These are phyloP conservation scores for Chaenodraco wilsoni DNA, from an alignment of 2,797 vertebrate genomes.

Conservation along the genomic window DNA sequence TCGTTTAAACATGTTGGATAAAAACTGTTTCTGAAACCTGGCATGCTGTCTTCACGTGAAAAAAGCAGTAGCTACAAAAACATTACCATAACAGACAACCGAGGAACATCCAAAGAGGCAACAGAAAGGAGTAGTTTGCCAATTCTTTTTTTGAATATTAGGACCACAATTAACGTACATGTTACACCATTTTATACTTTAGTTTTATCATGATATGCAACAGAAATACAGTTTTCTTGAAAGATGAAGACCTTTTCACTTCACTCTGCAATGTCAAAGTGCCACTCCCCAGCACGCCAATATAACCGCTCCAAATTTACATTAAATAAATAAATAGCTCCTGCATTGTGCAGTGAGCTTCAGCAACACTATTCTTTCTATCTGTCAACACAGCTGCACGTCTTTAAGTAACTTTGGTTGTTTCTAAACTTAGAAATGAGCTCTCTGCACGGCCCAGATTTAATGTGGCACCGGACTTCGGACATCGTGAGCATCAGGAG, in stretches of 20 bases:
- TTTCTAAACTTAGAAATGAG: conserved; percentile 37
- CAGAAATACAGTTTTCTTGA: conserved; percentile 35
- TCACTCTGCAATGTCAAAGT: conserved; percentile 33
- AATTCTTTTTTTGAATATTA: conserved; percentile 2
- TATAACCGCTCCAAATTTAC: conserved; percentile 55
- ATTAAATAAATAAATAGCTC: conserved; percentile 75
- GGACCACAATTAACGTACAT: conserved; percentile 19
- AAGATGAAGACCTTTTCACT: conserved; percentile 13
- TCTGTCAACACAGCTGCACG: conserved; percentile 42
- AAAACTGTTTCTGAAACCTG: conserved; percentile 54
- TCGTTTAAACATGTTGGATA: conserved; percentile 47
- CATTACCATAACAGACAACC: conserved; percentile 26
- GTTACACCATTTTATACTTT: no score
- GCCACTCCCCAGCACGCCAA: conserved; percentile 32
- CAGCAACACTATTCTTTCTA: conserved; percentile 23
- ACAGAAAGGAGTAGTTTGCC: conserved; percentile 14
- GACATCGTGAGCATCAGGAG: conserved; percentile 41
- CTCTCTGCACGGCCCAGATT: conserved; percentile 36
- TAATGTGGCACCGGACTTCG: conserved; percentile 44
- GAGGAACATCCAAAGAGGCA: conserved; percentile 36
- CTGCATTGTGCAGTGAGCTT: conserved; percentile 43
- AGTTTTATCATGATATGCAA: conserved; percentile 6
- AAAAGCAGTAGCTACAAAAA: conserved; percentile 61
- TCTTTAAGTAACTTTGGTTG: conserved; percentile 66
- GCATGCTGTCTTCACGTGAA: conserved; percentile 62